Base-by-base conservation (phyloP, 1,140 invertebrate species). In the Saccostrea glomerata region DNA sequence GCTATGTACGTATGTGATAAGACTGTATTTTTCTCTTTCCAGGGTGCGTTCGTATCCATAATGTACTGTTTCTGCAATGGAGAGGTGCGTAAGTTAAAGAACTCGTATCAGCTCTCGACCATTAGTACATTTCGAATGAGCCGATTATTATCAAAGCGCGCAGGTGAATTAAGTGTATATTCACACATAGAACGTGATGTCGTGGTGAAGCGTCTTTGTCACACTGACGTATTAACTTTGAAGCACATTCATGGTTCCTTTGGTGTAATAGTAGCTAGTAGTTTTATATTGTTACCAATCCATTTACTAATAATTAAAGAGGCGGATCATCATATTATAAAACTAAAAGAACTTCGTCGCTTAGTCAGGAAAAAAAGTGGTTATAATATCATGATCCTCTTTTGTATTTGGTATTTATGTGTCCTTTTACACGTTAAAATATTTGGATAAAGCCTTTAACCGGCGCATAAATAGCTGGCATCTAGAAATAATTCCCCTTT, bases 61-160 rank as follows among this genome's bases (percentile, higher is more conserved):
- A 77, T 77, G 70, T 77, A 77, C 70, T 77, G 70, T 30, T 77
- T 77, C 25, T 77, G 70, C 25, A 77, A 77, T 77, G 70, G 70
- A 77, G 70, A 77, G 70, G 70, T 77, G 70, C 70, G 70, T 77
- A 77, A 77, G 70, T 77, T 77, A 77, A 77, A 77, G 70, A 77
- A 77, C 70, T 77, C 70, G 70, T 77, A 77, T 77, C 70, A 77
- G 15, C 70, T 77, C 70, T 77, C 70, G 70, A 77, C 70, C 70
- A 77, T 77, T 30, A 77, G 70, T 77, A 30, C 70, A 36, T 77
- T 77, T 77, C 70, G 70, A 77, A 77, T 77, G 70, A 77, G 70
- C 70, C 70, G 70, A 30, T 77, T 77, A 77, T 77, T 77, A 36
- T 77, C 70, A 77, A 77, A 77, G 30, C 70, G 70, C 70, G 70